Base-by-base conservation (phyloP, 1,140 invertebrate species). In the Nilaparvata lugens region DNA sequence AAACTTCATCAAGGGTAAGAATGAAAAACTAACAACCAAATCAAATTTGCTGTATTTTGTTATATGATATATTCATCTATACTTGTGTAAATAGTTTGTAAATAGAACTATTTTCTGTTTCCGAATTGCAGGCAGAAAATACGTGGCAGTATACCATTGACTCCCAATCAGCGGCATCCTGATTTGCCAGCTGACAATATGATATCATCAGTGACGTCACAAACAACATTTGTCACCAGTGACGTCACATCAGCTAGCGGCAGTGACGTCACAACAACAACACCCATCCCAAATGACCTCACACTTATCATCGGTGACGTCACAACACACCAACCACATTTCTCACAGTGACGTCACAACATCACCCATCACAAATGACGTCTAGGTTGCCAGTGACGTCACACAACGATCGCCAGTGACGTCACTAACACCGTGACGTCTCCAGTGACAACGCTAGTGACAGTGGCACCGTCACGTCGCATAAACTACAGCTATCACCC, bases 401-500 rank as follows among this genome's bases (percentile, higher is more conserved):
- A 35, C n/a, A n/a, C 38, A 9, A 11, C 54, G 31, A 60, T 43
- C 28, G 3, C 43, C 43, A 4, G 19, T 45, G 19, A 59, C 52
- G 2, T 38, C 61, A 13, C 13, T 5, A 73, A 72, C 51, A 69
- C 73, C 3, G 38, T n/a, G 9, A 40, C 13, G 19, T 28, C 28
- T 4, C 28, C 28, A 9, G 28, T 28, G 28, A 28, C 7, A 11
- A 11, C 31, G 13, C 31, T 1, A 35, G 31, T 35, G 31, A 74
- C 52, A 68, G 70, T 7, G 69, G 72, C 21, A 79, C 21, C 45
- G 0, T 80, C 69, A 45, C 67, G 65, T 52, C 61, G 67, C 4
- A 78, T 89, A 38, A 91, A 91, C 74, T 91, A 90, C 67, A 89
- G 86, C 69, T 91, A 91, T 68, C 88, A 91, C 72, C 88, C 88